phyloP scores from a whole-genome alignment of 2,797 vertebrate species.

The Phoeniculus purpureus region DNA sequence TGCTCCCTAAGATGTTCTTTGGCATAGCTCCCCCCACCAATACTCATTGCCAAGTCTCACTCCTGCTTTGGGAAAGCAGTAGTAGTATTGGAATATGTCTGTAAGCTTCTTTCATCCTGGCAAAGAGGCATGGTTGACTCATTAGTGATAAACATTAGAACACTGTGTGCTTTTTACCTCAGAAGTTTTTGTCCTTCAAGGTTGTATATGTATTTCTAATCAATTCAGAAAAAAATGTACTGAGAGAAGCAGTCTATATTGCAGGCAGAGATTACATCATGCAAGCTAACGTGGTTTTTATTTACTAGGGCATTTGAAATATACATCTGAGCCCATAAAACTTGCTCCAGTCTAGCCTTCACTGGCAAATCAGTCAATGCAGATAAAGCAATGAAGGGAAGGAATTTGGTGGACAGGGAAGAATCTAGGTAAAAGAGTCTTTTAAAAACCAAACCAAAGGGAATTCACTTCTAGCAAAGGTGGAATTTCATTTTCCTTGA shows the following conservation, averaged over 20 bases:
- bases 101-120: slow-evolving; percentile 8
- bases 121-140: not conserved
- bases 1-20: not conserved
- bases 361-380: not conserved
- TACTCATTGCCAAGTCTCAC: not conserved
- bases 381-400: not conserved
- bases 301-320: not conserved
- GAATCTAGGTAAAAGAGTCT: not conserved
- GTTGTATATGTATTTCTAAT: not conserved
- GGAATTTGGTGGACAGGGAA: not conserved
- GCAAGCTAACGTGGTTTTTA: not conserved
- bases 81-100: not conserved
- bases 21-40: not conserved
- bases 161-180: slow-evolving; percentile 3
- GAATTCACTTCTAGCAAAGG: not conserved
- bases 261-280: not conserved
- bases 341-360: not conserved
- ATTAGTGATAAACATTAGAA: slow-evolving; percentile 31
- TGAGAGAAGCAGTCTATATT: not conserved
- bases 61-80: not conserved
- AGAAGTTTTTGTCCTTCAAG: slow-evolving; percentile 25
- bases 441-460: not conserved
- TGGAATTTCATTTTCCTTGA: not conserved
- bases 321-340: not conserved
- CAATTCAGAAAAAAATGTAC: slow-evolving; percentile 8